Evolutionary conservation across 1,140 invertebrate genomes (phyloP), one percentile per base, ranked within the genome.

Genomic region (Drosophila virilis): DNA sequence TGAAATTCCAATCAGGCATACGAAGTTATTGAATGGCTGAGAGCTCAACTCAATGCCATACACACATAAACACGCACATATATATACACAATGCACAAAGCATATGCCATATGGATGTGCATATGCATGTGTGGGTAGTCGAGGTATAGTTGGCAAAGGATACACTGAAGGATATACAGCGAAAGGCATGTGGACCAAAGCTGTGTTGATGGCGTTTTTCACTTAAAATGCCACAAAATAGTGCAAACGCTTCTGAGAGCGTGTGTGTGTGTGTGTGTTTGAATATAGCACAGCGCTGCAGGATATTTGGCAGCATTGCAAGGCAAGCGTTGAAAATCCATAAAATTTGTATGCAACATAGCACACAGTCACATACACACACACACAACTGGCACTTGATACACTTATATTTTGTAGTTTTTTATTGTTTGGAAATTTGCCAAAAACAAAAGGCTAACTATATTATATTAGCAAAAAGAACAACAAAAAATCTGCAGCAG

Each of bases 321-420:
- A 51, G 66, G 61, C 59, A 83, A 68, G 80, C 80, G 80, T 83
- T 79, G 80, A 83, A 83, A 83, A 79, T 83, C 80, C 71, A 83
- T 83, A 83, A 83, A 83, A 83, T 78, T 83, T 83, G 80, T 83
- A 83, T 83, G 79, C 74, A 82, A 78, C 79, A 82, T 77, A 57
- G 70, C 59, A 55, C 58, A 35, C 51, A 33, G 15, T 42, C 42
- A 32, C 48, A 43, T 0, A 43, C 33, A 33, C 28, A 22, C 22
- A 22, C 22, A 22, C 2, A 37, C 59, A 54, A 12, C 58, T 79
- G 4, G 62, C 70, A 59, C 70, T 76, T 80, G 78, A 79, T 80
- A 65, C 78, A 78, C 28, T 59, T 59, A 48, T 61, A 51, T 50
- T 42, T 8, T 17, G 22, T 46, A 28, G 13, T 2, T 22, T 46